Base-by-base conservation (phyloP, 2,888 invertebrate species). In the Aspidapion aeneum region DNA sequence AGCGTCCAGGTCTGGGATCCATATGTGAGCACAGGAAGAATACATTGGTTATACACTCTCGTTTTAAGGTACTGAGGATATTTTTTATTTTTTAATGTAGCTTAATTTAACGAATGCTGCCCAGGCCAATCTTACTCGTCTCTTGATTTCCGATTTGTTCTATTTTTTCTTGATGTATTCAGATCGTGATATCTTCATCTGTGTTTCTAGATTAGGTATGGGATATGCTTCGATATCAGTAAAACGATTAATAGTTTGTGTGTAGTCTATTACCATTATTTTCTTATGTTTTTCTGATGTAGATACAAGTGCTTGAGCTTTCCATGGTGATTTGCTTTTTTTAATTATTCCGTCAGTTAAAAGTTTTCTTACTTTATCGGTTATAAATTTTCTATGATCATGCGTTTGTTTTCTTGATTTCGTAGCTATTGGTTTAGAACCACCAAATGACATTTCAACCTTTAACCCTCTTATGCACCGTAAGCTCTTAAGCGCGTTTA, bases 251-350 rank as follows among this genome's bases (percentile, higher is more conserved):
- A 72, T 68, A 17, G 70, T 72, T 35, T 55, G 59, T 0, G 71
- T 71, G 60, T 72, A 73, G 49, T 73, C 71, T 9, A 71, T 67
- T 1, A 70, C 71, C 63, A 68, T 64, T n/a, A n/a, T n/a, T 21
- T 68, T 49, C 55, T 66, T 65, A 56, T 73, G 72, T 19, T 52
- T 61, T 5, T 61, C 66, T 18, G 60, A 63, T 17, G 62, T 62
- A 21, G 66, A 55, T 9, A 70, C 56, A 18, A 71, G 58, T 18
- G 69, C 71, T 63, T 73, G 71, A 18, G 63, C 59, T 50, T 58
- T 1, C 58, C 63, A 58, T 19, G 55, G 55, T 18, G 63, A 63
- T 20, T n/a, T 59, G 58, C 63, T 63, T 59, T 63, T 58, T 62
- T 55, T 58, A 17, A 63, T 63, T 54, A 58, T 57, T 55, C 16